Evolutionary conservation across 2,113 vertebrate genomes (phyloP), one percentile per base, ranked within the genome.

Genomic region (Gopherus evgoodei): DNA sequence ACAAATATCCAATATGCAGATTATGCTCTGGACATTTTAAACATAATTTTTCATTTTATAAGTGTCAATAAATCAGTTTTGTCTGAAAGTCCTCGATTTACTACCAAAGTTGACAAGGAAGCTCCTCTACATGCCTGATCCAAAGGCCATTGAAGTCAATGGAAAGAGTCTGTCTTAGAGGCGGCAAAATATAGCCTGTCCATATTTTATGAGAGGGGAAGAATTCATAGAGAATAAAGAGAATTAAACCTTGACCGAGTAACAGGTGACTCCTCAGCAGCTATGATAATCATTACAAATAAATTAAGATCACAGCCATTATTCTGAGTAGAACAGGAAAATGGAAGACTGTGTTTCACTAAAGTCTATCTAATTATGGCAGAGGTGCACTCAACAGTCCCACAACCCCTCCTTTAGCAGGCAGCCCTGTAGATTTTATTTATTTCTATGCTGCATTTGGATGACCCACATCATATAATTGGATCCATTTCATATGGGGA

Each of bases 111-210:
- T 90, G 80, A 80, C 89, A 91, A 1, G 85, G 90, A 94, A 93
- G 83, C 9, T 31, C 42, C 79, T 52, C 9, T 27, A 85, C 17
- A 52, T 84, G 14, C 52, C 92, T 90, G 86, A 96, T 95, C n/a
- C 75, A 96, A 97, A 97, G 90, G 95, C 91, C 94, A 88, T 14
- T 3, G 3, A 93, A 95, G 65, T 65, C 93, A 87, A 24, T 1
- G 0, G 17, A 59, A 88, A 79, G 12, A 88, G 17, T 42, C 88
- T 0, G 1, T 25, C 3, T 96, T 90, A 21, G 31, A 91, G 44
- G 35, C 93, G 91, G 57, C 4, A 92, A 57, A 59, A 54, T 49
- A 90, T 21, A 3, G 8, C 4, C 54, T 4, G 0, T 59, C 31
- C 9, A 42, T 79, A 85, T 57, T 90, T 91, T 69, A 69, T 8